Conservation (phyloP, 2,888 invertebrate species). For the Philopedon plagiatum region DNA sequence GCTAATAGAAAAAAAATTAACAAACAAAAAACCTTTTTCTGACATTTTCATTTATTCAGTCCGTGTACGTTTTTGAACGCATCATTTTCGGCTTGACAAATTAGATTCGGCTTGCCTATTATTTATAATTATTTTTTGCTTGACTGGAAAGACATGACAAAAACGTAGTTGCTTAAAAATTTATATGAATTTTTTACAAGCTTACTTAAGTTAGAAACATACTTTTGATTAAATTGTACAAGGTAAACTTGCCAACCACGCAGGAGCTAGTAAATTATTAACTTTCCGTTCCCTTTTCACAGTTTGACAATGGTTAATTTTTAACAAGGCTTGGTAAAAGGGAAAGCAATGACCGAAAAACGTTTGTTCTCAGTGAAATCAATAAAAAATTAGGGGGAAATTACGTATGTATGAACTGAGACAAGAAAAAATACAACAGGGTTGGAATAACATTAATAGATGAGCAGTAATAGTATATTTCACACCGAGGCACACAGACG, state of each 20-base stretch:
- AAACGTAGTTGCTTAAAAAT: neutral
- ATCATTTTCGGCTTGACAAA: too few species aligned
- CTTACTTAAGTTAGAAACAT: neutral
- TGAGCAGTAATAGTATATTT: too few species aligned
- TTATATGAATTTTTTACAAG: neutral
- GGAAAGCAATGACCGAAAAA: constrained; percentile 18
- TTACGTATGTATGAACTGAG: neutral
- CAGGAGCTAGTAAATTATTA: constrained; percentile 3
- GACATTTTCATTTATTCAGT: too few species aligned
- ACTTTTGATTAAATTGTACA: constrained; percentile 13
- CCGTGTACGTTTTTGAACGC: too few species aligned
- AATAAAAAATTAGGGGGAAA: neutral
- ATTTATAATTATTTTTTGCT: neutral
- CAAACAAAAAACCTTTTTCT: too few species aligned
- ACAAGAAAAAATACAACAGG: too few species aligned
- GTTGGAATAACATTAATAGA: too few species aligned
- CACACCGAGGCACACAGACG: too few species aligned
- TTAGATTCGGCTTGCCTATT: too few species aligned
- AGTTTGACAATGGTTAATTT: constrained; percentile 23
- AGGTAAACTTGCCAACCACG: neutral
- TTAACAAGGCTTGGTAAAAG: constrained; percentile 25
- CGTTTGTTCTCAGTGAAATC: constrained; percentile 4
- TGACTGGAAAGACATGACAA: neutral
- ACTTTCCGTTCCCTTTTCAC: neutral
- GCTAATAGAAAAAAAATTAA: too few species aligned